A percentile compares a stretch with the other conserved stretches of the same genome.
These are phyloP conservation scores for Cantharis lateralis DNA, from an alignment of 2,888 invertebrate genomes.

Conservation along the genomic window DNA sequence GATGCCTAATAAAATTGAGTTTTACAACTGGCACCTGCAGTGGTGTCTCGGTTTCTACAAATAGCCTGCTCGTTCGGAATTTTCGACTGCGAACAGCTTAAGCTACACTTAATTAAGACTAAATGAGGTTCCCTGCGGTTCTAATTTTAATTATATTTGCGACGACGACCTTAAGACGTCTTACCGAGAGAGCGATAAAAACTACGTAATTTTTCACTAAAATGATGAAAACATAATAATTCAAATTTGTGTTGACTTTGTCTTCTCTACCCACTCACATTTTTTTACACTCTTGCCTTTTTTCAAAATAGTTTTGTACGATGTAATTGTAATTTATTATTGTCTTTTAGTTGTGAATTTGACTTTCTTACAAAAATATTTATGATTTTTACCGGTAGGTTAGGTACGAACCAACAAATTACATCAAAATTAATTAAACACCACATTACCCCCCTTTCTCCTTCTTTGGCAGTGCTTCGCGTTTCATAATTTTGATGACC, in stretches of 20 bases:
- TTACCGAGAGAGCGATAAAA: conserved; percentile 3
- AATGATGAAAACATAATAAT: background rate
- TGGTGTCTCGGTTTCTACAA: conserved; percentile 36
- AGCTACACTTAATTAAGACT: conserved; percentile 28
- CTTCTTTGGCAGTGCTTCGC: background rate
- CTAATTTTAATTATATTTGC: conserved; percentile 17
- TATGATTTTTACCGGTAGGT: background rate
- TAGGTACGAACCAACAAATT: background rate
- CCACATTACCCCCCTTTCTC: background rate
- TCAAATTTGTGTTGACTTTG: background rate
- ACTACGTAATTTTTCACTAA: background rate
- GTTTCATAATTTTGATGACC: background rate
- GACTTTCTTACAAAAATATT: background rate
- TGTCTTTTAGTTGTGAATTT: background rate
- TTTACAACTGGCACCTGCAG: conserved; percentile 34
- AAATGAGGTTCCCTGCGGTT: conserved; percentile 39
- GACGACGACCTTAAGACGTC: conserved; percentile 10
- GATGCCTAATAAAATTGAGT: conserved; percentile 13
- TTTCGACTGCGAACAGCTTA: conserved; percentile 9
- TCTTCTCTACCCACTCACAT: background rate
- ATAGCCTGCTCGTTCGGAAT: conserved; percentile 13
- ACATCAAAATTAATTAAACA: background rate
- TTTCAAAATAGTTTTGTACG: background rate
- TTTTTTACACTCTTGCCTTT: background rate
- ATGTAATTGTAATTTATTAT: background rate